Evolutionary conservation across 1,140 invertebrate species (phyloP).

Genomic region (Camponotus pennsylvanicus): DNA sequence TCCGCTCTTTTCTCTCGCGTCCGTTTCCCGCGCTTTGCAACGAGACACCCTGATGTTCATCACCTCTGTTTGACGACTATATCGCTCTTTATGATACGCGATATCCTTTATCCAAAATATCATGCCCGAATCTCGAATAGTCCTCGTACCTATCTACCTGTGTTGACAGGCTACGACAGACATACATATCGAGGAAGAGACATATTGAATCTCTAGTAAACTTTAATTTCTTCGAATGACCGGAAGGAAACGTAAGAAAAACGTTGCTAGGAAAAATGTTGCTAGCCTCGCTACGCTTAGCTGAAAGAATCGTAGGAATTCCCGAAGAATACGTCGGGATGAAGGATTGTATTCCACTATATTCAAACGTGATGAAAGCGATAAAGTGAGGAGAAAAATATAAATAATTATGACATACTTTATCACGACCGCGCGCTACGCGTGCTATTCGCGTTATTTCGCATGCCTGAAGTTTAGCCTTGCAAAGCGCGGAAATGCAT

Average conservation of each 20-base stretch:
- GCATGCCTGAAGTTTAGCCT: constrained; percentile 1
- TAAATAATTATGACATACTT: constrained; percentile 44
- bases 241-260: constrained; percentile 53
- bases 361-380: background rate
- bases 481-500: background rate
- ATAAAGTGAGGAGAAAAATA: background rate
- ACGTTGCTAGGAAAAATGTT: constrained; percentile 14
- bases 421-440: background rate
- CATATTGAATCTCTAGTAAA: constrained; percentile 70
- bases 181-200: constrained; percentile 11
- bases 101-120: constrained; percentile 82
- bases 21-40: constrained; percentile 43
- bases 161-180: background rate
- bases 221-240: constrained; percentile 66
- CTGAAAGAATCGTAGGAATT: constrained; percentile 43
- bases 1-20: constrained; percentile 33
- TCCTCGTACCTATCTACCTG: constrained; percentile 9
- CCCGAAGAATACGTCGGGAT: constrained; percentile 34
- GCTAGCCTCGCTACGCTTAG: background rate
- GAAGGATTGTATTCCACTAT: constrained; percentile 28
- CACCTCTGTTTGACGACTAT: constrained; percentile 65
- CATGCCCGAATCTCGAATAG: constrained; percentile 65
- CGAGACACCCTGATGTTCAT: background rate
- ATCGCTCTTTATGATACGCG: constrained; percentile 80
- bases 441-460: background rate